A percentile compares a stretch with the other conserved stretches of the same genome.
Conservation (phyloP, 1,140 invertebrate genomes). For the Magallana angulata region DNA sequence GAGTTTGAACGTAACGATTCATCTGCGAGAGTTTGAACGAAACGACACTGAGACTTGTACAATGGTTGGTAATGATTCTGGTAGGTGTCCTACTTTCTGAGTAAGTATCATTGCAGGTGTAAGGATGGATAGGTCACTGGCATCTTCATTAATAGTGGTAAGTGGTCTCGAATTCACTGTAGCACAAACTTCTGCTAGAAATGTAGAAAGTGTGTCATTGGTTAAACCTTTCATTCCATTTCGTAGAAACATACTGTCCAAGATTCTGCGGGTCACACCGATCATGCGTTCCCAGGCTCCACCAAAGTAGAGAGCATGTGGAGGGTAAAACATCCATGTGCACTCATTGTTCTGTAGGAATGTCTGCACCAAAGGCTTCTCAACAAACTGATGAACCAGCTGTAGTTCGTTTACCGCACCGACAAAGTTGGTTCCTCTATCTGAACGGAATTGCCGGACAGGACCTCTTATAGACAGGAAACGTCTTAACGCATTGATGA, state of each 20-base stretch:
- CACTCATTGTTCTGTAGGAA: background rate
- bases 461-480: too few species aligned
- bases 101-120: constrained; percentile 55
- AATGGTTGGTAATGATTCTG: background rate
- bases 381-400: too few species aligned
- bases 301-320: constrained; percentile 52
- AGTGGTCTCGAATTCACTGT: constrained; percentile 59
- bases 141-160: constrained; percentile 50
- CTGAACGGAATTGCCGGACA: too few species aligned
- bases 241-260: constrained; percentile 58
- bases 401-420: too few species aligned
- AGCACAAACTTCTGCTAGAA: constrained; percentile 57
- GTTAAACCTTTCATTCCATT: constrained; percentile 47
- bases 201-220: constrained; percentile 60
- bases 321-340: constrained; percentile 55
- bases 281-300: constrained; percentile 64
- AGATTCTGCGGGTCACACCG: constrained; percentile 48
- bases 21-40: constrained; percentile 35
- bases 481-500: constrained; percentile 61
- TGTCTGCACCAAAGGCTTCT: too few species aligned
- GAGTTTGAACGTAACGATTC: too few species aligned
- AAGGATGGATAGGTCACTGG: constrained; percentile 35
- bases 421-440: too few species aligned
- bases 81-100: constrained; percentile 39
- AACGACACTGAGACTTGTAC: constrained; percentile 55